phyloP scores from a whole-genome alignment of 2,113 vertebrate species.

The Lamprotornis superbus region DNA sequence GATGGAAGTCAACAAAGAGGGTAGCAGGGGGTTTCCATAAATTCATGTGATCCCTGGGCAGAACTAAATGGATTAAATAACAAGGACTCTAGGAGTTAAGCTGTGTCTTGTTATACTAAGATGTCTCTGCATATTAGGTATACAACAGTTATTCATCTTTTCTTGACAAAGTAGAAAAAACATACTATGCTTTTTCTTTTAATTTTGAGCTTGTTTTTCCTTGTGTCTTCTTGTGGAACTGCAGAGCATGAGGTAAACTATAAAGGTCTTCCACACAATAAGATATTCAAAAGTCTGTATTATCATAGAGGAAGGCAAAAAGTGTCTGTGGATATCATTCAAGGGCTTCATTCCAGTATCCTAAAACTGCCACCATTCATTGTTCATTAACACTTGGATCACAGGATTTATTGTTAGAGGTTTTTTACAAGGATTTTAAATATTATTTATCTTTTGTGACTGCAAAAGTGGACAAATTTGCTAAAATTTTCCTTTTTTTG shows the following conservation, averaged over 20 bases:
- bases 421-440: background rate
- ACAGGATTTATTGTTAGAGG: background rate
- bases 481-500: background rate
- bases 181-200: background rate
- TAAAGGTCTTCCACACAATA: background rate
- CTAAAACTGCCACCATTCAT: background rate
- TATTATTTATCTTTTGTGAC: background rate
- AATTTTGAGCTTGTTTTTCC: background rate
- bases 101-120: conserved; percentile 58
- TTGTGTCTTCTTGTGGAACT: background rate
- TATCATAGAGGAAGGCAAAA: background rate
- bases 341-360: background rate
- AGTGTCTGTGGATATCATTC: background rate
- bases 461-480: background rate
- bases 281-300: background rate
- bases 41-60: conserved; percentile 57
- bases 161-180: conserved; percentile 7
- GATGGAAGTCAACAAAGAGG: conserved; percentile 68
- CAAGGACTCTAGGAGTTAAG: conserved; percentile 59
- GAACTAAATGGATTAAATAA: conserved; percentile 71
- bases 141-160: background rate
- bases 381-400: background rate
- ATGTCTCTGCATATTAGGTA: background rate
- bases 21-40: conserved; percentile 45
- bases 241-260: background rate